phyloP scores from a whole-genome alignment of 2,888 invertebrate species.

The Caenorhabditis sp. region DNA sequence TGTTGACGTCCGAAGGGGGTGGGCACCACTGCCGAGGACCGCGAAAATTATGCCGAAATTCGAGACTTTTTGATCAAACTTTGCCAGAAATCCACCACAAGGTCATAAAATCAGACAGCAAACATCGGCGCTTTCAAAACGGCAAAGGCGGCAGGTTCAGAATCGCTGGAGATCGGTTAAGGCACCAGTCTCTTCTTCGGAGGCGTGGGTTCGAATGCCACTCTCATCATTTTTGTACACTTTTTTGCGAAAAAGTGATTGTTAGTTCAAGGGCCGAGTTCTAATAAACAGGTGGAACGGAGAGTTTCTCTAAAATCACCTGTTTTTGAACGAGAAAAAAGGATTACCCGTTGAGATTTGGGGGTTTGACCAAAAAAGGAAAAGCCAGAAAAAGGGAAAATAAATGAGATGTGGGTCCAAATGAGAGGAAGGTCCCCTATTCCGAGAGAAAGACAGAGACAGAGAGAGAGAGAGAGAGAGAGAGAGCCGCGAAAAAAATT shows the following conservation, averaged over 20 bases:
- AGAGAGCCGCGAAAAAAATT: constrained; percentile 57
- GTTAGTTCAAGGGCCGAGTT: too few species aligned
- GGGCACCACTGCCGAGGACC: too few species aligned
- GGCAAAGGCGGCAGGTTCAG: too few species aligned
- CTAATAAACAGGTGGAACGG: too few species aligned
- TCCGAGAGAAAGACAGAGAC: too few species aligned
- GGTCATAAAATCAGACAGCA: background rate
- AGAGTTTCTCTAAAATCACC: too few species aligned
- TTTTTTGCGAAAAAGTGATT: too few species aligned
- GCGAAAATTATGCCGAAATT: constrained; percentile 44
- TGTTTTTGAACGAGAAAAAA: too few species aligned
- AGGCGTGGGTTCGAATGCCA: too few species aligned
- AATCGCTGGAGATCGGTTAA: too few species aligned
- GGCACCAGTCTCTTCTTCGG: background rate
- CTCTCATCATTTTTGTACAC: too few species aligned
- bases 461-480: too few species aligned
- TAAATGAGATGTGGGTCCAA: constrained; percentile 26
- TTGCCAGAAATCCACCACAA: background rate
- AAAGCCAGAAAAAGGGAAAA: constrained; percentile 14
- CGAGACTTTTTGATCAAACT: constrained; percentile 22
- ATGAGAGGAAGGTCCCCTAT: constrained; percentile 19
- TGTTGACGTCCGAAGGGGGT: constrained; percentile 25
- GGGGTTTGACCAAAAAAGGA: constrained; percentile 4
- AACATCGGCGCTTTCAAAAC: background rate
- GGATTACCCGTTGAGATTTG: background rate